Evolutionary conservation across 2,113 vertebrate genomes (phyloP).

Genomic region (Pelecanoides urinatrix): DNA sequence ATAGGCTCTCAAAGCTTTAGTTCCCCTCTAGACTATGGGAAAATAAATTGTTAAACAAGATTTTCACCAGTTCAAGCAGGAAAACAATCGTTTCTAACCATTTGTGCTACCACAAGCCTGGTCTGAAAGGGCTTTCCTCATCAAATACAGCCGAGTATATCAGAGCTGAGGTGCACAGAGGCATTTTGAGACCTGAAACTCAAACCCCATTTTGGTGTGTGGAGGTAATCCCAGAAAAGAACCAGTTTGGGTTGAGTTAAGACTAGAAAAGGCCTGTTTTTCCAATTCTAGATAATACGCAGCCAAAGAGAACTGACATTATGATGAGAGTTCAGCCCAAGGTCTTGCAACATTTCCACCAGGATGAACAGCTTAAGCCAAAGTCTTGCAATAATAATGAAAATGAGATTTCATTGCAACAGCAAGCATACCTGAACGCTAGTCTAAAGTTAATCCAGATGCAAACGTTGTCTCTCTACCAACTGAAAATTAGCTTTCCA

Average conservation of each 20-base stretch:
- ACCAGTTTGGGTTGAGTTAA: not conserved
- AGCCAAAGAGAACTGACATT: constrained; percentile 30
- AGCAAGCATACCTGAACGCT: constrained; percentile 39
- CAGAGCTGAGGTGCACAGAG: not conserved
- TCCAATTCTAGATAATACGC: not conserved
- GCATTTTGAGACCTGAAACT: not conserved
- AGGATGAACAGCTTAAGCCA: constrained; percentile 19
- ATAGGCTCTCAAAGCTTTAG: not conserved
- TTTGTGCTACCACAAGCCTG: not conserved
- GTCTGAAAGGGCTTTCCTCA: not conserved
- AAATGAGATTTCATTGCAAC: constrained; percentile 48
- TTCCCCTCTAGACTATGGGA: not conserved
- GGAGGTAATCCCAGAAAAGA: not conserved
- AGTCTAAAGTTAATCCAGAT: constrained; percentile 61
- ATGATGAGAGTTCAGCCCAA: constrained; percentile 40
- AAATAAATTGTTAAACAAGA: not conserved
- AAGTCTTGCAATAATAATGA: not conserved
- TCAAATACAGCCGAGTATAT: not conserved
- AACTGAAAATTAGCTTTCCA: constrained; percentile 31
- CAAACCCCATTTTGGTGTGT: not conserved
- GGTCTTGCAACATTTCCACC: constrained; percentile 57
- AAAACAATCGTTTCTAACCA: not conserved
- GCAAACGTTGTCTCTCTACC: not conserved
- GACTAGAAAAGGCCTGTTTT: constrained; percentile 24
- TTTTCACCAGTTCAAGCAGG: not conserved